Conservation (phyloP, 2,888 invertebrate genomes). For the Pachliopta kotzebuea region DNA sequence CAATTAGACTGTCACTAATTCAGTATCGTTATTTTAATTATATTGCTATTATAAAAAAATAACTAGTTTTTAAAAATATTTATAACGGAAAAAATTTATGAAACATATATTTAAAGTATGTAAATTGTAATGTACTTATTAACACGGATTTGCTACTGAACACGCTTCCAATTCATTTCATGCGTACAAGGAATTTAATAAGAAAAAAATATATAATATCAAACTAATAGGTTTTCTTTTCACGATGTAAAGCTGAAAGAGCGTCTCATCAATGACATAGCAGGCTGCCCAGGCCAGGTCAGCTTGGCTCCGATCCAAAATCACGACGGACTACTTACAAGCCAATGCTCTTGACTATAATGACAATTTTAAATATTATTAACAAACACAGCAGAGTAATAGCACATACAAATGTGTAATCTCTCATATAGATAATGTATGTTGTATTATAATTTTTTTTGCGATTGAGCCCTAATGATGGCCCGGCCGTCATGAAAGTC, state of each 20-base stretch:
- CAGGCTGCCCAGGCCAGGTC: slow-evolving; percentile 16
- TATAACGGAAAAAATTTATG: not conserved
- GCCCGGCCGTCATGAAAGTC: slow-evolving; percentile 51
- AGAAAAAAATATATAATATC: not conserved
- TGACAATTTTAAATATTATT: slow-evolving; percentile 9
- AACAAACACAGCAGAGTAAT: not conserved
- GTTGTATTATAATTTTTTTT: not conserved
- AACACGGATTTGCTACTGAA: not conserved
- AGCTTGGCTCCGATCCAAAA: slow-evolving; percentile 23
- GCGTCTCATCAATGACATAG: slow-evolving; percentile 26
- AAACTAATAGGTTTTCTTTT: not conserved
- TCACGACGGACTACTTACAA: slow-evolving; percentile 11
- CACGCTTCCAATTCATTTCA: not conserved
- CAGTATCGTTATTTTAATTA: not conserved
- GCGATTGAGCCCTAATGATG: slow-evolving; percentile 43
- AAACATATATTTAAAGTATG: not conserved
- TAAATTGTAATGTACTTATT: not conserved
- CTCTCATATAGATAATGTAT: not conserved
- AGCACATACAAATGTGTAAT: not conserved
- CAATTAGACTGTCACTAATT: not conserved
- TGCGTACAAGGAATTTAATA: not conserved
- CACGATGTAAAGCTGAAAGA: slow-evolving; percentile 19
- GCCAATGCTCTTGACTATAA: slow-evolving; percentile 11
- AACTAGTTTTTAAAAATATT: not conserved
- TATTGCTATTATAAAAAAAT: not conserved